Evolutionary conservation across 2,113 vertebrate species (phyloP).

Genomic region (Stomatorhinus ivindoensis): DNA sequence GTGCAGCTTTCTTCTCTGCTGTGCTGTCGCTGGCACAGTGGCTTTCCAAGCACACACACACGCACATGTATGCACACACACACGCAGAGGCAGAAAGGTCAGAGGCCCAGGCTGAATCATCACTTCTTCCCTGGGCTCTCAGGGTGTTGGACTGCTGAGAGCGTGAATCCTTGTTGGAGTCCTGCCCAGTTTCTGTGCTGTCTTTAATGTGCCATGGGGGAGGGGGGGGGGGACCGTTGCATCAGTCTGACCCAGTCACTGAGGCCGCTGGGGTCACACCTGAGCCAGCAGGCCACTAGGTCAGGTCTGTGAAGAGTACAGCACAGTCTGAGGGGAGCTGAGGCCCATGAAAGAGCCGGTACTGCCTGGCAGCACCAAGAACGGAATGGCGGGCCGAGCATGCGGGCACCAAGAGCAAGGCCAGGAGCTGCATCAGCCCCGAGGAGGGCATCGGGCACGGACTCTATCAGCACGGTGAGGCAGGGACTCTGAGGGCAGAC

Average conservation of each 20-base stretch:
- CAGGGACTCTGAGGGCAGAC: neutral
- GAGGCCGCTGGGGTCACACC: neutral
- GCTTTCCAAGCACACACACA: neutral
- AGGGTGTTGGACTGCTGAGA: neutral
- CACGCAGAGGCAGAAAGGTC: neutral
- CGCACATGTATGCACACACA: neutral
- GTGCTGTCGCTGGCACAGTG: neutral
- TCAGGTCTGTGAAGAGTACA: neutral
- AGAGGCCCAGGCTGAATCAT: neutral
- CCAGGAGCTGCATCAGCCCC: neutral
- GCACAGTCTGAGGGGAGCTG: neutral
- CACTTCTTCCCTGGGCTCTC: neutral
- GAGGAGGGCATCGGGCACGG: neutral
- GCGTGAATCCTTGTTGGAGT: neutral
- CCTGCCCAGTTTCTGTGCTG: neutral
- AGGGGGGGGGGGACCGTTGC: neutral
- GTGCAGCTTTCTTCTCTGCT: neutral
- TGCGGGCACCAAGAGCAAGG: neutral
- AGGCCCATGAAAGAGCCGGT: neutral
- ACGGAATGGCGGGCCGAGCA: neutral
- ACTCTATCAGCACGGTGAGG: neutral
- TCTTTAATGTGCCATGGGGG: neutral
- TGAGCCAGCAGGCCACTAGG: neutral
- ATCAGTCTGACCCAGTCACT: neutral
- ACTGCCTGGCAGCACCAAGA: neutral